These are phyloP conservation scores for Xenopus petersii DNA, from an alignment of 2,797 vertebrate genomes.

Conservation along the genomic window DNA sequence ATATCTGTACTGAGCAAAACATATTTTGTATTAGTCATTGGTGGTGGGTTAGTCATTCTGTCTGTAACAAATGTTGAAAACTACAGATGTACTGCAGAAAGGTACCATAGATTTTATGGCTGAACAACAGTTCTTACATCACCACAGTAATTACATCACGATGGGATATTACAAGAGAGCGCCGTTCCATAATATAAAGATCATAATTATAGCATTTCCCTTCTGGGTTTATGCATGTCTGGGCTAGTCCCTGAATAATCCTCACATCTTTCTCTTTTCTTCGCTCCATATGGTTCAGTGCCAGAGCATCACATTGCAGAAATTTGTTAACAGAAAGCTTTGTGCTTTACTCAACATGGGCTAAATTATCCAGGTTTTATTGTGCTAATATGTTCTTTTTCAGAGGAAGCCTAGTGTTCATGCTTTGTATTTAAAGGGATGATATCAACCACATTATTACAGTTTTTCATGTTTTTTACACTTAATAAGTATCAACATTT, in stretches of 20 bases:
- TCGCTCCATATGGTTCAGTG: conserved; percentile 34
- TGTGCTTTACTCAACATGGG: conserved; percentile 29
- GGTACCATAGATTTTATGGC: conserved; percentile 7
- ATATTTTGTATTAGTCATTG: too few relatives aligned
- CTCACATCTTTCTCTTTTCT: conserved; percentile 52
- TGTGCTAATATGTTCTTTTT: not conserved
- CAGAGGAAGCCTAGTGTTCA: not conserved
- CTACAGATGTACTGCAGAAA: too few relatives aligned
- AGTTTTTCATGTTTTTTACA: too few relatives aligned
- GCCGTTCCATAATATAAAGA: conserved; percentile 52
- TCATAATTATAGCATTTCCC: conserved; percentile 53
- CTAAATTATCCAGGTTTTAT: conserved; percentile 12
- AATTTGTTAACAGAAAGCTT: conserved; percentile 18
- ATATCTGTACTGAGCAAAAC: too few relatives aligned
- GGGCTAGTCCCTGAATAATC: conserved; percentile 62
- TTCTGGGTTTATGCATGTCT: conserved; percentile 58
- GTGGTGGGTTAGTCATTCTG: too few relatives aligned
- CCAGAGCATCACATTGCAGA: conserved; percentile 35
- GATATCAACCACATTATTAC: not conserved
- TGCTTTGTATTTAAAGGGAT: not conserved
- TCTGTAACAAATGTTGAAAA: too few relatives aligned
- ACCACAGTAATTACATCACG: conserved; percentile 35
- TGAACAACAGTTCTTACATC: conserved; percentile 27
- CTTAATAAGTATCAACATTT: too few relatives aligned
- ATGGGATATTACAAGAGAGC: conserved; percentile 48